phyloP scores from a whole-genome alignment of 1,140 invertebrate species.

The Tachypleus tridentatus region DNA sequence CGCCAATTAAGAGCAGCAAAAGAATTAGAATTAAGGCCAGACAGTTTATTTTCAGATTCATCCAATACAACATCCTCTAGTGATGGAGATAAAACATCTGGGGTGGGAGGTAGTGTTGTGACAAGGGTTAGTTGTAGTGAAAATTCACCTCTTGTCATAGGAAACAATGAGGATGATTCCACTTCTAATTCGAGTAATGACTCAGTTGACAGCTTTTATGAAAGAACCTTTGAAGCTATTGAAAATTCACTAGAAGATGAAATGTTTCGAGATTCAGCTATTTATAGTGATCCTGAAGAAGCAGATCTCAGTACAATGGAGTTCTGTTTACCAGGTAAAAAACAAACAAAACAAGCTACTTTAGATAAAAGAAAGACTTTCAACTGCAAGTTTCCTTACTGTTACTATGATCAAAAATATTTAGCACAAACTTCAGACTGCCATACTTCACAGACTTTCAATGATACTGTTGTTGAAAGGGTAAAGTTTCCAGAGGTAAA shows the following conservation, averaged over 20 bases:
- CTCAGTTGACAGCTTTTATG: conserved; percentile 54
- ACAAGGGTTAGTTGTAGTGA: conserved; percentile 20
- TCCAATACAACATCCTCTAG: conserved; percentile 41
- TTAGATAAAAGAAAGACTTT: too few species aligned
- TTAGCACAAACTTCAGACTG: too few species aligned
- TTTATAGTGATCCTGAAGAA: conserved; percentile 62
- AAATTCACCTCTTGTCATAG: conserved; percentile 17
- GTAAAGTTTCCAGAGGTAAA: too few species aligned
- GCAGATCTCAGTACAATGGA: conserved; percentile 19
- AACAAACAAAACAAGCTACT: too few species aligned
- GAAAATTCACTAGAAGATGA: conserved; percentile 49
- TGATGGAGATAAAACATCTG: conserved; percentile 35
- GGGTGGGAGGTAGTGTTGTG: conserved; percentile 25
- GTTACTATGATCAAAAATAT: too few species aligned
- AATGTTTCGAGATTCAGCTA: conserved; percentile 61
- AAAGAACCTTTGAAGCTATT: conserved; percentile 59
- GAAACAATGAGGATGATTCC: conserved; percentile 24
- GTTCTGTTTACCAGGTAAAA: too few species aligned
- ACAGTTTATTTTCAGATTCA: conserved; percentile 44
- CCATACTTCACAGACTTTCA: too few species aligned
- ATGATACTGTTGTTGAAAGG: too few species aligned
- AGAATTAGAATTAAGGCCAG: conserved; percentile 30
- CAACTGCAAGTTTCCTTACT: too few species aligned
- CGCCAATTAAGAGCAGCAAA: conserved; percentile 22
- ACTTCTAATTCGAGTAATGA: conserved; percentile 28